Conservation (phyloP, 2,797 vertebrate genomes). For the Malacoraja senta region DNA sequence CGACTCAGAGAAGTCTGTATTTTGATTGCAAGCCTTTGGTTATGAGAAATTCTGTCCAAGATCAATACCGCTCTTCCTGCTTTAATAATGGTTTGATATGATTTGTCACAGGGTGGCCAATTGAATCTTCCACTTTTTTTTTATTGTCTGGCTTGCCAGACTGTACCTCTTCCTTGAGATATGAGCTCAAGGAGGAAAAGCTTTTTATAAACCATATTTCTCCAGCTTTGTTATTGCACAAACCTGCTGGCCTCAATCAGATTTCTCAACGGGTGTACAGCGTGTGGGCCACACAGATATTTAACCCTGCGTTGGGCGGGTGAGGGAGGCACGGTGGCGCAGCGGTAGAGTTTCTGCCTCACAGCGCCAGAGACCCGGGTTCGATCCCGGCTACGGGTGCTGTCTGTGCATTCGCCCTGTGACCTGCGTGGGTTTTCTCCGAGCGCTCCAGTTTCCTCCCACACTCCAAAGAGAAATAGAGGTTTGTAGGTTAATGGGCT, state of each 20-base stretch:
- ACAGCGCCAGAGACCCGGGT: too few species aligned
- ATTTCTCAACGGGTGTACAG: conserved; percentile 69
- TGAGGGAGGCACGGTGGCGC: too few species aligned
- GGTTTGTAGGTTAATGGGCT: too few species aligned
- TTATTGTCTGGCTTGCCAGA: conserved; percentile 82
- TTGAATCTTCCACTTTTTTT: conserved; percentile 67
- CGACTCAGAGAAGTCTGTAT: conserved; percentile 63
- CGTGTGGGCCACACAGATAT: conserved; percentile 69
- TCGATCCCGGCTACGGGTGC: too few species aligned
- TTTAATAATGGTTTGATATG: conserved; percentile 90
- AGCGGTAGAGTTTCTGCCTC: too few species aligned
- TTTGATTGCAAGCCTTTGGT: conserved; percentile 80
- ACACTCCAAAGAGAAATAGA: too few species aligned
- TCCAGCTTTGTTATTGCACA: conserved; percentile 77
- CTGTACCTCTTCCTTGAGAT: conserved; percentile 77
- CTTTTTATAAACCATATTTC: conserved; percentile 75
- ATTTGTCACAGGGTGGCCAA: conserved; percentile 82
- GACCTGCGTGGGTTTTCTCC: too few species aligned
- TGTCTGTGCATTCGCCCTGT: too few species aligned
- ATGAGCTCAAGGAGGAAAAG: conserved; percentile 75
- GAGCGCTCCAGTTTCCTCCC: too few species aligned
- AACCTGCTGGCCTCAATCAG: conserved; percentile 77
- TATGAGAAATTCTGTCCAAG: conserved; percentile 82
- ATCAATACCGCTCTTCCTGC: conserved; percentile 86
- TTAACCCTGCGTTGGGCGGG: conserved; percentile 54